phyloP scores from a whole-genome alignment of 1,140 invertebrate species.

The Zaprionus ghesquierei region DNA sequence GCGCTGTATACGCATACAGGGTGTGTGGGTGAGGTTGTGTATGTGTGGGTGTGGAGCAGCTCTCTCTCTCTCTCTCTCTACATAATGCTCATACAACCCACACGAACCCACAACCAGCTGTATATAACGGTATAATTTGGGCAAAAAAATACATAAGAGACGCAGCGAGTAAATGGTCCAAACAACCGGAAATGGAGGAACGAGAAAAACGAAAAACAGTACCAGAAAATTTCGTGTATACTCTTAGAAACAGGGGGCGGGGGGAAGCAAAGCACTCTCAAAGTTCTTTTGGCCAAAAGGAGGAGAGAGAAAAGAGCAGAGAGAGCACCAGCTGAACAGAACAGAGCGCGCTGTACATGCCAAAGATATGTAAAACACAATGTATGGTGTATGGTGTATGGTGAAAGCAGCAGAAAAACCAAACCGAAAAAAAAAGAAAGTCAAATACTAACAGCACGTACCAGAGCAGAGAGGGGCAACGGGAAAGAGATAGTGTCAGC shows the following conservation, averaged over 20 bases:
- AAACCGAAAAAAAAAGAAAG: slow-evolving; percentile 23
- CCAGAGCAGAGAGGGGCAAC: background rate
- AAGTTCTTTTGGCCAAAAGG: background rate
- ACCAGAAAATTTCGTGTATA: slow-evolving; percentile 6
- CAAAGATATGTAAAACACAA: slow-evolving; percentile 8
- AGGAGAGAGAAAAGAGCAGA: background rate
- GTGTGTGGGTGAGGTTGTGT: background rate
- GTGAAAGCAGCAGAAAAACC: slow-evolving; percentile 39
- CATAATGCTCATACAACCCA: slow-evolving; percentile 10
- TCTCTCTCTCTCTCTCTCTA: no score
- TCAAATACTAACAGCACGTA: background rate
- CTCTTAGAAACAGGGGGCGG: background rate
- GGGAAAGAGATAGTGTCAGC: background rate
- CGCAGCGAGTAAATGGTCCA: background rate
- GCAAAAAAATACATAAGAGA: background rate
- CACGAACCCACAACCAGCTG: background rate
- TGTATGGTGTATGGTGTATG: slow-evolving; percentile 11
- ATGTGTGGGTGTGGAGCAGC: background rate
- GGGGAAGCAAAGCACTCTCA: background rate
- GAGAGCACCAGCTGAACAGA: background rate
- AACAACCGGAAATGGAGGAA: background rate
- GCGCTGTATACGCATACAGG: background rate
- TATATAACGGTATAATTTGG: slow-evolving; percentile 1
- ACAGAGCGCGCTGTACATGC: background rate
- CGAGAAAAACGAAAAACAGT: background rate